Evolutionary conservation across 2,888 invertebrate species (phyloP).

Genomic region (Bombylius discolor): DNA sequence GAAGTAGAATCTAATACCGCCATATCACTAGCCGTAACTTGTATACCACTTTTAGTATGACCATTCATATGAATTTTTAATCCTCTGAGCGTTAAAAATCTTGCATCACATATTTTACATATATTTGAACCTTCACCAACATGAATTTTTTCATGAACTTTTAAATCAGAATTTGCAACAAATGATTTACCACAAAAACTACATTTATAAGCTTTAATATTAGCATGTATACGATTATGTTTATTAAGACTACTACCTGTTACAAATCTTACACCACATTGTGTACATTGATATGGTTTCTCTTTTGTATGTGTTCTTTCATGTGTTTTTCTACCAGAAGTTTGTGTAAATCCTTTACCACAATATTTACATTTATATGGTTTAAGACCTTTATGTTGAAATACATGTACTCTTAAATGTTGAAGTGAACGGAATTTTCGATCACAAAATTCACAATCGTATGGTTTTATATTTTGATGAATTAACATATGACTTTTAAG

Average conservation of each 20-base stretch:
- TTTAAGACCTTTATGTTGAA: neutral
- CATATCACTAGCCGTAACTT: too few species aligned
- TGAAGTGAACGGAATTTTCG: too few species aligned
- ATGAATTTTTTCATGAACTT: neutral
- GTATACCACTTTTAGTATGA: too few species aligned
- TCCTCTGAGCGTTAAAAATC: too few species aligned
- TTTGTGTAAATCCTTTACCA: neutral
- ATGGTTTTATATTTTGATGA: neutral
- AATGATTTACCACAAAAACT: neutral
- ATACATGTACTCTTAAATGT: too few species aligned
- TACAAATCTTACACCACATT: neutral
- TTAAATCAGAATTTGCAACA: too few species aligned
- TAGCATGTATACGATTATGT: neutral
- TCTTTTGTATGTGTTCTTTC: neutral
- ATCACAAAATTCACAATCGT: neutral
- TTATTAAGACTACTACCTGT: neutral
- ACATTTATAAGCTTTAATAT: neutral
- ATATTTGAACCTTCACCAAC: neutral
- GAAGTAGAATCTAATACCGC: too few species aligned
- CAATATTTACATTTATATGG: neutral
- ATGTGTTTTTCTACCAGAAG: neutral
- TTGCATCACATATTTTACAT: neutral
- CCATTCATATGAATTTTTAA: too few species aligned
- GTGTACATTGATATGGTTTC: neutral
- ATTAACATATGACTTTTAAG: neutral